Evolutionary conservation across 2,888 invertebrate species (phyloP).

Genomic region (Drosophila infuscata): DNA sequence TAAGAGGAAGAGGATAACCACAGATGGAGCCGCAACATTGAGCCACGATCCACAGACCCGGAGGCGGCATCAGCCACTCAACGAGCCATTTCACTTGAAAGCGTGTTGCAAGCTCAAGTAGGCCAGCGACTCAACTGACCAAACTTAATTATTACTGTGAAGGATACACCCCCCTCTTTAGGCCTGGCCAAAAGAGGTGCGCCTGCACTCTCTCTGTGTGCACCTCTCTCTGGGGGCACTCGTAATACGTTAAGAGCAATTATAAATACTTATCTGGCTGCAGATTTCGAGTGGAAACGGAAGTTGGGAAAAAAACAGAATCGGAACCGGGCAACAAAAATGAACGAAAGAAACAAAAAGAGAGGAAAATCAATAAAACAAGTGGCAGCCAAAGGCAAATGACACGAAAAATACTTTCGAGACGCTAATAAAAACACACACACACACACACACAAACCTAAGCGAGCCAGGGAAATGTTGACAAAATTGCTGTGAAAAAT

Average conservation of each 20-base stretch:
- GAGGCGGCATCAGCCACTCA: conserved; percentile 46
- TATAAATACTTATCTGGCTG: conserved; percentile 69
- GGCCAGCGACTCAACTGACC: conserved; percentile 23
- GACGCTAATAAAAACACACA: conserved; percentile 17
- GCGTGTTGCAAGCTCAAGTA: conserved; percentile 45
- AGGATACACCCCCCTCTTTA: conserved; percentile 3
- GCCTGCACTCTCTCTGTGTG: neutral
- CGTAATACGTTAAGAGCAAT: conserved; percentile 69
- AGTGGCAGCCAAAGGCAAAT: conserved; percentile 36
- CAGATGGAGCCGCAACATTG: conserved; percentile 31
- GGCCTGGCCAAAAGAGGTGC: neutral
- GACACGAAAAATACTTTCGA: conserved; percentile 44
- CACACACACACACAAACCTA: neutral
- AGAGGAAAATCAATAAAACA: conserved; percentile 61
- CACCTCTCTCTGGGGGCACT: conserved; percentile 6
- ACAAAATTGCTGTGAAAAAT: conserved; percentile 54
- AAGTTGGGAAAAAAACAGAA: conserved; percentile 3
- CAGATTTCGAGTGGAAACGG: conserved; percentile 59
- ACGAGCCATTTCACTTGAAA: conserved; percentile 55
- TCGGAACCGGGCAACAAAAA: conserved; percentile 45
- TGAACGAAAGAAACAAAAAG: conserved; percentile 40
- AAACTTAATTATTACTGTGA: conserved; percentile 71
- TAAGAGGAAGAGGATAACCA: conserved; percentile 32
- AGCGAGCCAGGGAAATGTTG: conserved; percentile 40
- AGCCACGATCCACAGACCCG: conserved; percentile 26